Percentiles rank a stretch among this genome's conserved stretches.
phyloP scores from a whole-genome alignment of 2,113 vertebrate genomes.

The Mus spicilegus region DNA sequence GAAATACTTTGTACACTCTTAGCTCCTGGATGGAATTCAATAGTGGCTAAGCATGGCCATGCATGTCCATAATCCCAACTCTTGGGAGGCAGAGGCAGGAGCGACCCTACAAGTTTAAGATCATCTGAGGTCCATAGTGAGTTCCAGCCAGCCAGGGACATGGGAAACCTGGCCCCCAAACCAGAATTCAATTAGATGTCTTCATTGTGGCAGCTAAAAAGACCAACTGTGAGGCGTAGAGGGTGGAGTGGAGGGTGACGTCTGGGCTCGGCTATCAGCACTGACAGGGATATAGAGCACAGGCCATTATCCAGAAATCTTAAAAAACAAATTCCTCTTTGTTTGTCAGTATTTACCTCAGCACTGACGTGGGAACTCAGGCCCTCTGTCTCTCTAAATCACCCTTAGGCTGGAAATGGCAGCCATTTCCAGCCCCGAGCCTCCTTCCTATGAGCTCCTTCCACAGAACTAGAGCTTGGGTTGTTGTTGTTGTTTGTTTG shows the following conservation, averaged over 20 bases:
- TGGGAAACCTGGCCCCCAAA: not conserved
- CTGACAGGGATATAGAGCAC: not conserved
- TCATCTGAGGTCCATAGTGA: not conserved
- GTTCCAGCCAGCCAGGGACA: not conserved
- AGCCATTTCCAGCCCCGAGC: not conserved
- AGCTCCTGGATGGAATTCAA: conserved; percentile 82
- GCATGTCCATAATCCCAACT: not conserved
- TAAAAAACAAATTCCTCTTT: not conserved
- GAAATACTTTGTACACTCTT: conserved; percentile 82
- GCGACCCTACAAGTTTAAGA: too few species aligned
- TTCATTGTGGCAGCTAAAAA: conserved; percentile 76
- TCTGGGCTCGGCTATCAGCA: not conserved
- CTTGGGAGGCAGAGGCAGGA: not conserved
- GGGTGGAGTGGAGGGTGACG: conserved; percentile 56
- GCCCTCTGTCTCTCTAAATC: not conserved
- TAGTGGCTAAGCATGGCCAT: not conserved
- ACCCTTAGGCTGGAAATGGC: not conserved
- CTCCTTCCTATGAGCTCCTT: not conserved
- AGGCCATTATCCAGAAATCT: not conserved
- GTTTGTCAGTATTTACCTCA: not conserved
- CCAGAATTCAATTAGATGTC: conserved; percentile 59
- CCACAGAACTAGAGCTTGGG: not conserved
- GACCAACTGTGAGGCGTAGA: conserved; percentile 80
- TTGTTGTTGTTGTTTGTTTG: not conserved
- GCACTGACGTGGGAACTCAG: not conserved